Percentiles rank a stretch among this genome's conserved stretches.
These are phyloP conservation scores for Tricholauxania praeusta DNA, from an alignment of 2,888 invertebrate genomes.

Conservation along the genomic window DNA sequence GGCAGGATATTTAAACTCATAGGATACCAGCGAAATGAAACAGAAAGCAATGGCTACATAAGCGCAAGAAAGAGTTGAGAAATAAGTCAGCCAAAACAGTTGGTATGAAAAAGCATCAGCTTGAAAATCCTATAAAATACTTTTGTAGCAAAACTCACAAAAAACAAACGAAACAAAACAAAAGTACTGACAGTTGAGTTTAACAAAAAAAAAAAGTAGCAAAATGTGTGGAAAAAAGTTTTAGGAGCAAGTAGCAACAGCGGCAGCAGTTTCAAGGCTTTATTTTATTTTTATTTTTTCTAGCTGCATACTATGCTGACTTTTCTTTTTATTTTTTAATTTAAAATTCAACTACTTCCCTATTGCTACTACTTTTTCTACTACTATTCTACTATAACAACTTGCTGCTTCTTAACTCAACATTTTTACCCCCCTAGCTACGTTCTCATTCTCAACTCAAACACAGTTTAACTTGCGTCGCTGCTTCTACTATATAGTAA, in stretches of 20 bases:
- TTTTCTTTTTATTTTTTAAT: not conserved
- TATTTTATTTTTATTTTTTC: not conserved
- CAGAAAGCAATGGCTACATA: not conserved
- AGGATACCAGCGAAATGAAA: not conserved
- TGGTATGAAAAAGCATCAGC: constrained; percentile 16
- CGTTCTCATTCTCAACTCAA: too few relatives aligned
- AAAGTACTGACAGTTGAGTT: constrained; percentile 38
- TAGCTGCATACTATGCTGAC: constrained; percentile 1
- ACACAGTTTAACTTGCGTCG: not conserved
- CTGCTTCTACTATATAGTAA: constrained; percentile 34
- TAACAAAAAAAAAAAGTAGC: constrained; percentile 5
- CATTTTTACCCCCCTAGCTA: not conserved
- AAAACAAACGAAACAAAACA: constrained; percentile 5
- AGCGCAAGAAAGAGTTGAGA: not conserved
- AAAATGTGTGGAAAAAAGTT: constrained; percentile 33
- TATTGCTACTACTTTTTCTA: too few relatives aligned
- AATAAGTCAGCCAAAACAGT: not conserved
- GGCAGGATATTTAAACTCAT: constrained; percentile 24
- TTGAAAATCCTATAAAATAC: constrained; percentile 30
- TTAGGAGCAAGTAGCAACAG: constrained; percentile 4
- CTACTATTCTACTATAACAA: too few relatives aligned
- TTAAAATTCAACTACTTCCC: too few relatives aligned
- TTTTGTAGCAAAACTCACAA: constrained; percentile 24
- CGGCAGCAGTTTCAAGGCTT: not conserved
- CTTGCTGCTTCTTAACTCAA: not conserved